Conservation (phyloP, 2,797 vertebrate genomes). For the Staurois parvus region DNA sequence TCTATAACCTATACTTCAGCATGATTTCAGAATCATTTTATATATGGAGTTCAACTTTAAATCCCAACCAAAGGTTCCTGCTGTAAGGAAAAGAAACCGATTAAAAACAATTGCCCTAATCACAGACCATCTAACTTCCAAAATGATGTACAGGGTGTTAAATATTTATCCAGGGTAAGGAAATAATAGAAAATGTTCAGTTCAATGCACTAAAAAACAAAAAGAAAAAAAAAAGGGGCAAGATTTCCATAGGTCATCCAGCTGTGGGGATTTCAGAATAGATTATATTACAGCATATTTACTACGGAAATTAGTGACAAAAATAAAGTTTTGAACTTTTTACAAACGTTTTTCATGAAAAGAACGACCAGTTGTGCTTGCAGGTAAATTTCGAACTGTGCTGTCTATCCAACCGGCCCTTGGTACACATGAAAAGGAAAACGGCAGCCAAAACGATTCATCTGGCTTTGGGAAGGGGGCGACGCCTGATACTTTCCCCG, state of each 20-base stretch:
- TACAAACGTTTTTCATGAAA: not conserved
- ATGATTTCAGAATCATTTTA: too few species aligned
- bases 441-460: not conserved
- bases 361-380: constrained; percentile 21
- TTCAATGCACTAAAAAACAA: not conserved
- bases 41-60: not conserved
- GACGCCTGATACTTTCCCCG: too few species aligned
- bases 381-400: not conserved
- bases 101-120: not conserved
- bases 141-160: not conserved
- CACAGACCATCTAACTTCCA: not conserved
- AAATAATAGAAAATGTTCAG: not conserved
- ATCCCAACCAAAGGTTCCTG: not conserved
- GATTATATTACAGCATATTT: not conserved
- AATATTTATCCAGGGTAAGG: not conserved
- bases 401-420: constrained; percentile 7
- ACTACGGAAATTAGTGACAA: not conserved
- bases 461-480: not conserved
- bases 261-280: not conserved
- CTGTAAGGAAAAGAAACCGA: not conserved
- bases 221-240: not conserved
- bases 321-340: not conserved
- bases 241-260: not conserved
- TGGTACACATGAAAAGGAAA: too few species aligned
- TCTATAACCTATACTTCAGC: not conserved